Evolutionary conservation across 2,113 vertebrate genomes (phyloP).

Genomic region (Physeter macrocephalus): DNA sequence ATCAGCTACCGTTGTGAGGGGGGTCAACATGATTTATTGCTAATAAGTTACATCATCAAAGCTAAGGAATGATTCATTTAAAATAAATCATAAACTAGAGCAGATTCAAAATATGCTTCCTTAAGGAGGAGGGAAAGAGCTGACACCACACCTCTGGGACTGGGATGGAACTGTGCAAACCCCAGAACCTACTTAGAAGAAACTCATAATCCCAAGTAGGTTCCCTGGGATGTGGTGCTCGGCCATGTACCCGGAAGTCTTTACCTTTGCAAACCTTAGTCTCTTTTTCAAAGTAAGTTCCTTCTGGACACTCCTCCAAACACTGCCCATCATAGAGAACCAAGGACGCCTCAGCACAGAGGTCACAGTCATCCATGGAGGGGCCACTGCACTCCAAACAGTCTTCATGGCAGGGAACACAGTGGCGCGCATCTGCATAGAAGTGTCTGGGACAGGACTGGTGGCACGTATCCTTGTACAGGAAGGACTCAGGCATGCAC

Average conservation of each 20-base stretch:
- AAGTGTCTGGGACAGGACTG: constrained; percentile 85
- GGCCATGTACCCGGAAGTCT: accelerated
- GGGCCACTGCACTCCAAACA: constrained; percentile 88
- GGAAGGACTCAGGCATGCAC: constrained; percentile 83
- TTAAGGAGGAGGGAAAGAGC: neutral
- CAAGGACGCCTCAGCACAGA: constrained; percentile 71
- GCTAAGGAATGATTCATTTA: neutral
- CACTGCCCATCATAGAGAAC: constrained; percentile 83
- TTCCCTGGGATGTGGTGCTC: accelerated
- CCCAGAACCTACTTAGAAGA: neutral
- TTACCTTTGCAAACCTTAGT: constrained; percentile 87
- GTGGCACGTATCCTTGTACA: constrained; percentile 82
- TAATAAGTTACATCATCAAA: neutral
- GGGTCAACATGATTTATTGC: neutral
- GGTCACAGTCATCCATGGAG: constrained; percentile 81
- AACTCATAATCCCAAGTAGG: accelerated
- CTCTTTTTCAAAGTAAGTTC: constrained; percentile 80
- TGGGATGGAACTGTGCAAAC: neutral
- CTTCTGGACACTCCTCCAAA: constrained; percentile 80
- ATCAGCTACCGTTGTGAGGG: neutral
- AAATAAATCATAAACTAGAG: neutral
- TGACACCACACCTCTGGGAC: neutral
- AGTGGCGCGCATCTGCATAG: constrained; percentile 79
- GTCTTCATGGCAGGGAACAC: constrained; percentile 83
- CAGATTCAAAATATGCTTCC: neutral